Evolutionary conservation across 2,888 invertebrate species (phyloP), one percentile per base, ranked within the genome.

Genomic region (Chymomyza fuscimana): DNA sequence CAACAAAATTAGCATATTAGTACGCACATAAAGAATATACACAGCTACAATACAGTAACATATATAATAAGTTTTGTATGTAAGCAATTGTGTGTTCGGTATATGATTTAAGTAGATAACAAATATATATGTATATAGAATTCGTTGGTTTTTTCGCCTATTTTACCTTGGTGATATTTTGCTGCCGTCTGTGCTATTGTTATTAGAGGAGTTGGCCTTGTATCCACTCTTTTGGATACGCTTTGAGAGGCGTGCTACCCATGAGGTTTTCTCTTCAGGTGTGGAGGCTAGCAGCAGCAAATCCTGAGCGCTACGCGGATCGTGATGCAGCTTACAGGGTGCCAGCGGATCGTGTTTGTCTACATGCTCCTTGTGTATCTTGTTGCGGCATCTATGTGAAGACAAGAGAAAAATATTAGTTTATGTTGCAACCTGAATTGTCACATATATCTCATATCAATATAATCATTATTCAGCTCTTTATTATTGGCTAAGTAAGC

Each of bases 361-460:
- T 91, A 97, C 95, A 94, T 99, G 99, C 91, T 99, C 99, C 92
- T 97, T 97, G 93, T 99, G 99, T 90, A 99, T 96, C 94, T 99
- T 99, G 92, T 97, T 96, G 90, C 97, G 96, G 93, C 99, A 99
- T 81, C 98, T 98, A 99, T 81, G 98, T 98, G 96, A 67, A 72
- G n/a, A 36, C 32, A n/a, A 51, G 25, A 4, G 52, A 10, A 50
- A 9, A 32, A 5, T 1, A 32, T 32, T 32, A 32, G 32, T 32
- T 32, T 2, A 32, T 32, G 19, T 19, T 25, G 25, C 25, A 25
- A 25, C 1, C 25, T 25, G 0, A 12, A 62, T 52, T 68, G 46
- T 3, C 25, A 25, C 25, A 25, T 25, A 25, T 25, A 25, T 4
- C 4, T 25, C 25, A 25, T 19, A 19, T 25, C 25, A 25, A 25